Conservation (phyloP, 1,140 invertebrate genomes). For the Philaenus spumarius region DNA sequence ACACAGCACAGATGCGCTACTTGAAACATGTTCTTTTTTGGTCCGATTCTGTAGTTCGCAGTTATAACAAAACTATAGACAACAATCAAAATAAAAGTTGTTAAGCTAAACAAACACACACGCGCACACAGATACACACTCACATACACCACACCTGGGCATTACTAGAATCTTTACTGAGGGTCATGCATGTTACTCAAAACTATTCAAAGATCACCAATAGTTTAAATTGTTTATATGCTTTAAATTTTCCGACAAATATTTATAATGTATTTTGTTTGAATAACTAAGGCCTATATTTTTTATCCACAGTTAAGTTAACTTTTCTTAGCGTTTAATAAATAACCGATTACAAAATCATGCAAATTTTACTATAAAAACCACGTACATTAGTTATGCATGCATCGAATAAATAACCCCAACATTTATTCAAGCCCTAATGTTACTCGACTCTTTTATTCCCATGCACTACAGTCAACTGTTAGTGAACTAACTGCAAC, state of each 20-base stretch:
- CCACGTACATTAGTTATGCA: too few relatives aligned
- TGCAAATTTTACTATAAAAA: neutral
- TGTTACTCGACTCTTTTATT: neutral
- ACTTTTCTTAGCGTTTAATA: neutral
- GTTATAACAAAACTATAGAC: too few relatives aligned
- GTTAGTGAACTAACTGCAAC: conserved; percentile 5
- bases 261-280: neutral
- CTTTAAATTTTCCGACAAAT: neutral
- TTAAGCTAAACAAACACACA: too few relatives aligned
- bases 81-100: too few relatives aligned
- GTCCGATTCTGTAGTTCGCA: too few relatives aligned
- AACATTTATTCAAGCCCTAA: too few relatives aligned
- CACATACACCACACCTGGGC: too few relatives aligned
- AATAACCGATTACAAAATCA: neutral
- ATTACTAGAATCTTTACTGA: conserved; percentile 14
- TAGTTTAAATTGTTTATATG: neutral
- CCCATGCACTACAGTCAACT: conserved; percentile 2
- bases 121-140: too few relatives aligned
- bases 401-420: too few relatives aligned
- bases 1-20: too few relatives aligned
- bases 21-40: too few relatives aligned
- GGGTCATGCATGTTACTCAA: conserved; percentile 9
- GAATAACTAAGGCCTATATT: neutral
- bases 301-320: neutral
- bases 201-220: neutral